Evolutionary conservation across 2,888 invertebrate genomes (phyloP).

Genomic region (Cylindroiulus punctatus): DNA sequence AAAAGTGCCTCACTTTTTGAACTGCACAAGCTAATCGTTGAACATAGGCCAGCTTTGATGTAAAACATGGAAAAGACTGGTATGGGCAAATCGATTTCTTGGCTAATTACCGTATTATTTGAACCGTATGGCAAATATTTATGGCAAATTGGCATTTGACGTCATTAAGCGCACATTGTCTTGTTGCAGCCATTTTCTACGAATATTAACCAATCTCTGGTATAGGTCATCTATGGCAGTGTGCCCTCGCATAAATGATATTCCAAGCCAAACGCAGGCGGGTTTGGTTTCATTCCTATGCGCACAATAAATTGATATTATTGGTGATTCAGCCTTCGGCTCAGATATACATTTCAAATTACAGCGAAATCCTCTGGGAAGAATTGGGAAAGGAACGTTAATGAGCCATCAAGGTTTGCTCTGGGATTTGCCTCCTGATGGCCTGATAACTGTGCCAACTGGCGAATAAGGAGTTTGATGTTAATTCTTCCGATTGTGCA

Average conservation of each 20-base stretch:
- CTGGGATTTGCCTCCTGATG: background rate
- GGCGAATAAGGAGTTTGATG: background rate
- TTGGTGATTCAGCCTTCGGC: slow-evolving; percentile 32
- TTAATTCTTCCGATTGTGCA: background rate
- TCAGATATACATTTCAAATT: background rate
- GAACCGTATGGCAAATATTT: background rate
- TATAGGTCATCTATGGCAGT: background rate
- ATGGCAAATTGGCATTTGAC: too few relatives aligned
- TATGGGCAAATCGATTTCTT: background rate
- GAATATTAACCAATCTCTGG: background rate
- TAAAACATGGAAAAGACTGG: background rate
- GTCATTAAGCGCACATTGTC: background rate
- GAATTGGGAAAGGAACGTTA: background rate
- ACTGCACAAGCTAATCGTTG: background rate
- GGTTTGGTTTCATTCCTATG: background rate
- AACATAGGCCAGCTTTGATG: background rate
- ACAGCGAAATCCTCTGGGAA: slow-evolving; percentile 17
- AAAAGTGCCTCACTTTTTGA: too few relatives aligned
- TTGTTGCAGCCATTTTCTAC: background rate
- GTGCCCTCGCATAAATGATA: background rate
- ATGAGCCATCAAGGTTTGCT: background rate
- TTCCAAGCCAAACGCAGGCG: background rate
- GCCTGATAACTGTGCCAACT: background rate
- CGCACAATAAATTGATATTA: background rate
- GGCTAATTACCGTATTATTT: background rate